Percentiles rank a stretch among this genome's conserved stretches.
These are phyloP conservation scores for Dasypolia templi DNA, from an alignment of 2,888 invertebrate genomes.

Conservation along the genomic window DNA sequence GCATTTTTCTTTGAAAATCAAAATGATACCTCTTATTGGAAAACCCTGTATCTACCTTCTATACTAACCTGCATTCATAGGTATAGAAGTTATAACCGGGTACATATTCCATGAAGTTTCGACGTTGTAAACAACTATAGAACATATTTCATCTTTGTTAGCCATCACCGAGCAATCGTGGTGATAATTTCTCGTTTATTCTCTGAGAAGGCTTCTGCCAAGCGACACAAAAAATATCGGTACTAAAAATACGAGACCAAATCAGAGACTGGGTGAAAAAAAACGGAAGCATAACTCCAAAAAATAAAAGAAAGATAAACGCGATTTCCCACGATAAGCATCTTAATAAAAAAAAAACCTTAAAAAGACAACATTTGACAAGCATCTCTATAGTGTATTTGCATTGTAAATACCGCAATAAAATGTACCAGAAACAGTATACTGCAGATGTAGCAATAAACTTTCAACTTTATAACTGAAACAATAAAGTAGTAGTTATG, in stretches of 20 bases:
- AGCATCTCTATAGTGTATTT: constrained; percentile 60
- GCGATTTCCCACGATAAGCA: constrained; percentile 57
- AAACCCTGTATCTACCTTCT: too few species aligned
- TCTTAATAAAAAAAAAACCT: constrained; percentile 35
- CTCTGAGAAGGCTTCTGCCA: too few species aligned
- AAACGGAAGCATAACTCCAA: constrained; percentile 16
- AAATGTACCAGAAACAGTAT: constrained; percentile 50
- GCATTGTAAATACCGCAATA: constrained; percentile 63
- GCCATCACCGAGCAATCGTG: too few species aligned
- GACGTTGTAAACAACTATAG: too few species aligned
- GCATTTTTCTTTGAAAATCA: too few species aligned
- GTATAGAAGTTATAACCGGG: too few species aligned
- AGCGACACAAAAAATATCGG: neutral
- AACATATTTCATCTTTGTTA: too few species aligned
- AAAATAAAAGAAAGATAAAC: constrained; percentile 27
- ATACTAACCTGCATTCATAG: too few species aligned
- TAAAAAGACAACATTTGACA: constrained; percentile 53
- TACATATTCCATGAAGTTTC: too few species aligned
- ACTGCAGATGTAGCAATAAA: constrained; percentile 43
- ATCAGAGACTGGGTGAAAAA: neutral
- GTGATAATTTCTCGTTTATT: too few species aligned
- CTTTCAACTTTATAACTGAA: constrained; percentile 53
- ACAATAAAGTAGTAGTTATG: constrained; percentile 45
- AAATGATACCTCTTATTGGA: too few species aligned
- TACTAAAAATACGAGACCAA: neutral